Evolutionary conservation across 2,888 invertebrate genomes (phyloP), one percentile per base, ranked within the genome.

Genomic region (Endomychus coccineus): DNA sequence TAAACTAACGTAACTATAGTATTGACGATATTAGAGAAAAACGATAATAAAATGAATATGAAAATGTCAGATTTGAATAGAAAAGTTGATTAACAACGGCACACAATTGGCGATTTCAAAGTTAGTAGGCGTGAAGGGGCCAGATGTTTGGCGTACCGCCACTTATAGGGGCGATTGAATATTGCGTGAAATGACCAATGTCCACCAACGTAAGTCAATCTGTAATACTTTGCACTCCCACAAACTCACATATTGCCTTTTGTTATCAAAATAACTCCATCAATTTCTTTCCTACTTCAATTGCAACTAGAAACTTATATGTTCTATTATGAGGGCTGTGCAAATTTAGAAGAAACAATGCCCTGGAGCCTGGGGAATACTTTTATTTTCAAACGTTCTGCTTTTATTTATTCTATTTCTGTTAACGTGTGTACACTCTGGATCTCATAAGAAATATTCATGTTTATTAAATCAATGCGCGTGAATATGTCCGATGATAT

Each of bases 131-230:
- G 51, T 60, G 58, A 60, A 60, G 52, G 47, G 56, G 58, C 54
- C 61, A 61, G 59, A 59, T 61, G 60, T 58, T 48, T 43, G 30
- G 40, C 42, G 50, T 57, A 43, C 22, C 30, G 17, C 35, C 43
- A 23, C 43, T 45, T 28, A 41, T 40, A 48, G 51, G 55, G 56
- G 52, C 45, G 50, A 51, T 43, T 46, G 37, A 37, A 43, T 50
- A 51, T 57, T 58, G 56, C 56, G 55, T 54, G 50, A 53, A 59
- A 54, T 60, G 61, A 61, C 59, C 61, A 55, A 52, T 59, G 61
- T 53, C 59, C 61, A 57, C 28, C 21, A 27, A 27, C 25, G 31
- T 37, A 37, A 37, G 36, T 37, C 36, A 37, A 37, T 37, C 36
- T 21, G 31, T 37, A 37, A 31, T 31, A 29, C 36, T 16, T 19